A percentile compares a stretch with the other conserved stretches of the same genome.
Evolutionary conservation across 1,140 invertebrate species (phyloP).

Genomic region (Zaprionus ornatus): DNA sequence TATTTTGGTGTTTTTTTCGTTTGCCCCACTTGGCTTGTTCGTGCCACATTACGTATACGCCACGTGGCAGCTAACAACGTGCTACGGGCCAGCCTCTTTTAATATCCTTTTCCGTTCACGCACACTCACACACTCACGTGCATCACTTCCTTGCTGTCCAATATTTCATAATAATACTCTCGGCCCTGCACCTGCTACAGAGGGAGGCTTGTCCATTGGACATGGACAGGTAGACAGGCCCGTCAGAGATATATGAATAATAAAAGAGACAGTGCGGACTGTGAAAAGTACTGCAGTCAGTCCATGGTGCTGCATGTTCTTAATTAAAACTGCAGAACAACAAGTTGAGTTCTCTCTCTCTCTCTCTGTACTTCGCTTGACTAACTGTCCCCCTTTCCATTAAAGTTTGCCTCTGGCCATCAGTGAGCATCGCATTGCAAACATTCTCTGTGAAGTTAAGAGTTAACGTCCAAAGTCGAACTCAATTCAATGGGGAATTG

Average conservation of each 20-base stretch:
- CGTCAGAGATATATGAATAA: conserved; percentile 44
- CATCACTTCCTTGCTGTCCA: conserved; percentile 15
- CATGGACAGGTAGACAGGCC: not conserved
- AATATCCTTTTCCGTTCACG: conserved; percentile 35
- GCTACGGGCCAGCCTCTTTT: conserved; percentile 22
- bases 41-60: conserved; percentile 57
- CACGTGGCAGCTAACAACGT: conserved; percentile 21
- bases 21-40: conserved; percentile 25
- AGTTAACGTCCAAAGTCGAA: not conserved
- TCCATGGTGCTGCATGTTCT: conserved; percentile 16
- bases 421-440: not conserved
- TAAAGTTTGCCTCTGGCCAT: not conserved
- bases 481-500: not conserved
- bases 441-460: not conserved
- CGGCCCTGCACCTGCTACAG: not conserved
- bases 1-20: conserved; percentile 41
- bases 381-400: not conserved
- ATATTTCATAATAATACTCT: conserved; percentile 51
- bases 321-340: conserved; percentile 51
- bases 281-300: conserved; percentile 34
- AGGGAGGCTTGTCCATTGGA: not conserved
- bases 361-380: too few relatives aligned
- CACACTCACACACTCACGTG: not conserved
- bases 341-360: too few relatives aligned
- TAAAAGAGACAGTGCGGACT: conserved; percentile 43